Base-by-base conservation (phyloP, 2,113 vertebrate genomes). In the Aspiorhynchus laticeps region DNA sequence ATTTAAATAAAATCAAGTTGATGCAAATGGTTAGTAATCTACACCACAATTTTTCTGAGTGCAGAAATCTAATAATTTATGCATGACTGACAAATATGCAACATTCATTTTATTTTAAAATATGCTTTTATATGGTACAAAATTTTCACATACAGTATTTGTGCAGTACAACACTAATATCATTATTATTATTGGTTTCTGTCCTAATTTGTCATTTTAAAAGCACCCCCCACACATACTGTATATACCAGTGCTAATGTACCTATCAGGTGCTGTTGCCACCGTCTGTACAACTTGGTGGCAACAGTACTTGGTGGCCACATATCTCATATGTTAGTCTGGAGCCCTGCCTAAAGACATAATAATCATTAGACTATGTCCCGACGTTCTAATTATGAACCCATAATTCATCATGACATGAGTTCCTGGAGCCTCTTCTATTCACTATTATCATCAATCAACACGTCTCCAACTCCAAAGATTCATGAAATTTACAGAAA, bases 331-430 rank as follows among this genome's bases (percentile, higher is more conserved):
- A 41, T 74, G 19, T 24, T n/a, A 43, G 36, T 74, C 71, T 41
- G 36, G 36, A 41, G 71, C 21, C 19, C 71, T 74, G 71, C 71
- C 31, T 41, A 74, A 74, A 74, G 71, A 74, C 71, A 41, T 69
- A 19, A 73, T 33, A 19, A 38, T 41, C 36, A 74, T 78, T 76
- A n/a, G 41, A 46, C 33, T 41, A 74, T 74, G 41, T 46, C 73
- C 73, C n/a, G 12, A 46, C 73, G 26, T 31, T 78, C 26, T 17
- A 78, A 78, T 78, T 28, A 78, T 31, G 15, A 78, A 78, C 28
- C 8, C 36, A 74, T 12, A 43, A 43, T 74, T 53, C 28, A 10
- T 56, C 76, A 56, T 53, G 48, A 79, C 4, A 77, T 4, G 7
- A 48, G 11, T 10, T n/a, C 36, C 21, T 41, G 1, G 41, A 75